Conservation (phyloP, 2,888 invertebrate species). For the Lacanobia wlatinum region DNA sequence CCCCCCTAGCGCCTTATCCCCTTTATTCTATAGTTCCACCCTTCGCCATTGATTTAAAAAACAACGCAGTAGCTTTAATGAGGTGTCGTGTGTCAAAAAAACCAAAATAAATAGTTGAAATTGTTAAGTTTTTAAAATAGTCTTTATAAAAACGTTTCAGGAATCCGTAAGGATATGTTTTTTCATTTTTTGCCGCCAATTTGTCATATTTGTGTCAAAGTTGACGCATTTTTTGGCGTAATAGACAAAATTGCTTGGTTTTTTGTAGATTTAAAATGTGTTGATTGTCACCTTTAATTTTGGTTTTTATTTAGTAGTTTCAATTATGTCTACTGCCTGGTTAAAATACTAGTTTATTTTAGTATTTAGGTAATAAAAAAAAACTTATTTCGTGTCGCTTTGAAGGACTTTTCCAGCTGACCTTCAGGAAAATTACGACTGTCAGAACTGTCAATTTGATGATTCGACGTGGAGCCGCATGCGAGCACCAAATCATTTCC, state of each 20-base stretch:
- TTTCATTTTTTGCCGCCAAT: slow-evolving; percentile 67
- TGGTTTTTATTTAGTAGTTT: background rate
- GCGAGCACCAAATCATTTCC: no score
- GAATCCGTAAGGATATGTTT: slow-evolving; percentile 65
- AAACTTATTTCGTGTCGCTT: no score
- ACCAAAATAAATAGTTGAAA: slow-evolving; percentile 60
- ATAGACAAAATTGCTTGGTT: slow-evolving; percentile 16
- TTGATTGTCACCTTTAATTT: background rate
- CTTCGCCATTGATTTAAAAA: slow-evolving; percentile 62
- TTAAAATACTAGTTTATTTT: no score
- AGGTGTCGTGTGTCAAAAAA: slow-evolving; percentile 64
- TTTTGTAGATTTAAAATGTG: slow-evolving; percentile 1
- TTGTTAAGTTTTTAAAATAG: slow-evolving; percentile 53
- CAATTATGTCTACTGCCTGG: background rate
- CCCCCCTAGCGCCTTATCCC: no score
- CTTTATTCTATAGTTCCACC: slow-evolving; percentile 40
- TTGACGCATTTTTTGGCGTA: slow-evolving; percentile 28
- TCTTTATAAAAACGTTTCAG: slow-evolving; percentile 54
- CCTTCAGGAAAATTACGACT: no score
- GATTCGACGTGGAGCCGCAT: no score
- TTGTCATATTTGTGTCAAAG: slow-evolving; percentile 70
- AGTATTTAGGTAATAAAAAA: no score
- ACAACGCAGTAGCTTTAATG: slow-evolving; percentile 61
- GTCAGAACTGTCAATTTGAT: no score
- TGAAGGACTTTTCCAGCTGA: no score